A percentile compares a stretch with the other conserved stretches of the same genome.
These are phyloP conservation scores for Sebastes minor DNA, from an alignment of 2,797 vertebrate genomes.

Conservation along the genomic window DNA sequence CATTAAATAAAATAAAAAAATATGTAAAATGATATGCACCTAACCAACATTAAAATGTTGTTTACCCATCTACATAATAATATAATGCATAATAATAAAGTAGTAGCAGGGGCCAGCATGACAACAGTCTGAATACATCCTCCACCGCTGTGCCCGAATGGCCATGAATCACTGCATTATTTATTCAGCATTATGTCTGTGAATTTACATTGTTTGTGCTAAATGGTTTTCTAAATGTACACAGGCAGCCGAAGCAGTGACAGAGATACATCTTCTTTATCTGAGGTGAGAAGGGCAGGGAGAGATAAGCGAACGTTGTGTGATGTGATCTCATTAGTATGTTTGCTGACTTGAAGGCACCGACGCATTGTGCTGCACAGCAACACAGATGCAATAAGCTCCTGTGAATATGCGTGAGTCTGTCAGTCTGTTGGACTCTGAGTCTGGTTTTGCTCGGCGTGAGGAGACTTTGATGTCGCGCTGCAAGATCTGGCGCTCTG, in stretches of 20 bases:
- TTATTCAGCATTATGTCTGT: conserved; percentile 9
- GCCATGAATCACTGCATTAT: conserved; percentile 10
- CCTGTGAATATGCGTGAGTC: conserved; percentile 34
- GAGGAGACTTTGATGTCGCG: conserved; percentile 66
- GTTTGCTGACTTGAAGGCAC: conserved; percentile 16
- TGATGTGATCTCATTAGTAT: conserved; percentile 40
- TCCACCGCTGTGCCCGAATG: neutral
- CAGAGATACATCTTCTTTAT: conserved; percentile 19
- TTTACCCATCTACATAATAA: neutral
- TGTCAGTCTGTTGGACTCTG: conserved; percentile 38
- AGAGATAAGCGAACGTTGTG: conserved; percentile 32
- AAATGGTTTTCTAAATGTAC: neutral
- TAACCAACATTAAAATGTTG: neutral
- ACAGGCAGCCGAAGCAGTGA: neutral
- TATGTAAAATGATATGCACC: neutral
- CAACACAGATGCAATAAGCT: conserved; percentile 29
- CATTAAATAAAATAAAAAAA: neutral
- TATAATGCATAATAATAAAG: neutral
- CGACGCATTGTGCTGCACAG: neutral
- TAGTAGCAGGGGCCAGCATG: neutral
- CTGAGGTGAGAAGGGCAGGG: conserved; percentile 9
- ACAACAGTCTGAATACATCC: neutral
- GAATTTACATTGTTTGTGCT: neutral
- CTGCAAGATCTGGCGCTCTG: conserved; percentile 58
- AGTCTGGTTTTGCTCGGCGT: conserved; percentile 18